These are phyloP conservation scores for Drosophila lowei DNA, from an alignment of 1,140 invertebrate species.

Conservation along the genomic window DNA sequence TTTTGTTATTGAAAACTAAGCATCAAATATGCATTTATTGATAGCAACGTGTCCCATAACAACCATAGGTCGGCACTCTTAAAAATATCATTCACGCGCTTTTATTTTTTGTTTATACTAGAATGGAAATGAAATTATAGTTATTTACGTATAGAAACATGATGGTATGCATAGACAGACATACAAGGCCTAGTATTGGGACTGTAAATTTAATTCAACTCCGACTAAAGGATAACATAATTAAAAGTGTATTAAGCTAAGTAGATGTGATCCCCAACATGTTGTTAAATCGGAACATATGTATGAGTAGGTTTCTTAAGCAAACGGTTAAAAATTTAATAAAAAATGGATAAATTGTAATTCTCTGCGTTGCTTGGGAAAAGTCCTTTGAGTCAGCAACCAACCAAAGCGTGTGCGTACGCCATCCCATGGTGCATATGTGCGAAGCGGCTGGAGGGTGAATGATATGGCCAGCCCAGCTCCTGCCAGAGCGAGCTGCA, in stretches of 20 bases:
- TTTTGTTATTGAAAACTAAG: conserved; percentile 79
- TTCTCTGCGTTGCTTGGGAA: neutral
- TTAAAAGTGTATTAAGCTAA: too few species aligned
- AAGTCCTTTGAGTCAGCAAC: neutral
- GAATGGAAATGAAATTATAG: too few species aligned
- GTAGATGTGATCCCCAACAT: too few species aligned
- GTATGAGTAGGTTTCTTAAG: too few species aligned
- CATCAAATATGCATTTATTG: conserved; percentile 69
- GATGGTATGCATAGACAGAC: too few species aligned
- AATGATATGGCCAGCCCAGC: conserved; percentile 26
- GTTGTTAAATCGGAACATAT: too few species aligned
- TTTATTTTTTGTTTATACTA: neutral
- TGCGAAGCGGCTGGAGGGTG: neutral
- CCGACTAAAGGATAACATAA: too few species aligned
- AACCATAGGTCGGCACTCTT: neutral
- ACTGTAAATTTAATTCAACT: too few species aligned
- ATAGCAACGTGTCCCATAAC: conserved; percentile 60
- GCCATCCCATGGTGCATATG: neutral
- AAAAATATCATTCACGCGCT: conserved; percentile 39
- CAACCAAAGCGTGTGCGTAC: too few species aligned
- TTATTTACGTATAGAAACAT: too few species aligned
- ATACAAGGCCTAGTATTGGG: too few species aligned
- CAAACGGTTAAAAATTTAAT: neutral
- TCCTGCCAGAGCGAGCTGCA: conserved; percentile 1
- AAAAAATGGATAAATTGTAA: too few species aligned